A percentile compares a stretch with the other conserved stretches of the same genome.
These are phyloP conservation scores for Euspilapteryx auroguttella DNA, from an alignment of 2,888 invertebrate species.

Conservation along the genomic window DNA sequence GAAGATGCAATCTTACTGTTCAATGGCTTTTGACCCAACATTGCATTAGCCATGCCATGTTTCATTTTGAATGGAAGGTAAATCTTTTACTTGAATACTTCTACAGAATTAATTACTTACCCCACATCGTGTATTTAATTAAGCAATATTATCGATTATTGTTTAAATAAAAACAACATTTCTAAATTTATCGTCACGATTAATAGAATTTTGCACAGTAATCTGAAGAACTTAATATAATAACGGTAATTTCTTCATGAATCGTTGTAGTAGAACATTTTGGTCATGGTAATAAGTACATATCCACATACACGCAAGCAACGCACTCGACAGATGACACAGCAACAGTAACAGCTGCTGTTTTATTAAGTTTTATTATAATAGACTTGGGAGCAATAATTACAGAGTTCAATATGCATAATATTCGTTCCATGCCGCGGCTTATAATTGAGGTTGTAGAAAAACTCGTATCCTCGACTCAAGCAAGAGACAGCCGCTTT, in stretches of 20 bases:
- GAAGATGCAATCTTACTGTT: constrained; percentile 27
- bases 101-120: too few relatives aligned
- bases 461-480: constrained; percentile 2
- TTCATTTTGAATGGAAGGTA: too few relatives aligned
- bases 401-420: constrained; percentile 7
- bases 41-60: constrained; percentile 14
- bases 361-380: constrained; percentile 17
- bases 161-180: too few relatives aligned
- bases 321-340: constrained; percentile 7
- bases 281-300: constrained; percentile 16
- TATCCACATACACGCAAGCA: constrained; percentile 14
- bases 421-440: constrained; percentile 4
- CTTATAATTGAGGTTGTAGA: constrained; percentile 4
- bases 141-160: too few relatives aligned
- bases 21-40: constrained; percentile 29
- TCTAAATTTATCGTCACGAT: too few relatives aligned
- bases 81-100: too few relatives aligned
- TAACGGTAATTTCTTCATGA: not conserved
- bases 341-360: constrained; percentile 14
- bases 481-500: not conserved
- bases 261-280: constrained; percentile 2
- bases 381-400: constrained; percentile 11
- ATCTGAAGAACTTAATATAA: constrained; percentile 1
- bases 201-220: too few relatives aligned
- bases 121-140: too few relatives aligned